A percentile compares a stretch with the other conserved stretches of the same genome.
phyloP scores from a whole-genome alignment of 2,113 vertebrate species.

The Mobula hypostoma region DNA sequence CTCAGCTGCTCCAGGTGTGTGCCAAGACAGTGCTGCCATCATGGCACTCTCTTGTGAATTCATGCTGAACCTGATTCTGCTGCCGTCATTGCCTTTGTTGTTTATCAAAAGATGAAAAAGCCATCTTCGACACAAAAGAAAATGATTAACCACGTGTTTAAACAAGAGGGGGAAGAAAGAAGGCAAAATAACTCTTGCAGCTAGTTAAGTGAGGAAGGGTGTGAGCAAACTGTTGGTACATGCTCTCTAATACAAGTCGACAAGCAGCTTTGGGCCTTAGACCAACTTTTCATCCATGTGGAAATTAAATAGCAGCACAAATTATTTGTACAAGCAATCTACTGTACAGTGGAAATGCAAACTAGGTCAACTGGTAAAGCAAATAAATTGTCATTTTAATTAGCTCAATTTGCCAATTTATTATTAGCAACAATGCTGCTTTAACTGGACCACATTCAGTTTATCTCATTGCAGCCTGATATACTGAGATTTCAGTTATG shows the following conservation, averaged over 20 bases:
- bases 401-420: not conserved
- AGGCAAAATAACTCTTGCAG: not conserved
- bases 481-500: too few relatives aligned
- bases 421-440: not conserved
- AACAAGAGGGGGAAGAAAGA: not conserved
- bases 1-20: slow-evolving; percentile 19
- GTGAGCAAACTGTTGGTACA: not conserved
- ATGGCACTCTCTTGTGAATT: slow-evolving; percentile 22
- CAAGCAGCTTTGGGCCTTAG: not conserved
- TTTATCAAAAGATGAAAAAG: slow-evolving; percentile 23
- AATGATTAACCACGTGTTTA: slow-evolving; percentile 4
- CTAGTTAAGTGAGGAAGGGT: not conserved
- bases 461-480: not conserved
- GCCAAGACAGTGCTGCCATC: not conserved
- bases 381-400: not conserved
- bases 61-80: not conserved
- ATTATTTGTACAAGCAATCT: not conserved
- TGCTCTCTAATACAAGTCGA: not conserved
- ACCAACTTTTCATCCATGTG: not conserved
- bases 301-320: not conserved
- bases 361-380: not conserved
- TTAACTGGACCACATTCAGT: not conserved
- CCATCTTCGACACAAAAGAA: not conserved
- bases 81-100: not conserved
- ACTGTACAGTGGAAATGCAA: not conserved